These are phyloP conservation scores for Pteropus alecto DNA, from an alignment of 2,113 vertebrate genomes.

Conservation along the genomic window DNA sequence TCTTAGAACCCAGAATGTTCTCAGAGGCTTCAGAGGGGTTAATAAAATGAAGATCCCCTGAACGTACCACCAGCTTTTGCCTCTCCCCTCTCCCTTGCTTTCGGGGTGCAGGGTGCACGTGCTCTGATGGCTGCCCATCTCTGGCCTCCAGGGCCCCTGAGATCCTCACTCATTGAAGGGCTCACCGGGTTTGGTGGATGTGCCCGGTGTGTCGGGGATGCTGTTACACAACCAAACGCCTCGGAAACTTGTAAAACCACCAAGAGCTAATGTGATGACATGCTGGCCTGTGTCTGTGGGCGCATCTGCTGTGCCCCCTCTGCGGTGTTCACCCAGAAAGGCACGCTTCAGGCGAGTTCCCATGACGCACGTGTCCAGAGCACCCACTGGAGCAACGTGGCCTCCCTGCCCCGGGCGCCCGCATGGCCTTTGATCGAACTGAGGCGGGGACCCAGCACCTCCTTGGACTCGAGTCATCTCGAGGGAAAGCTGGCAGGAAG, in stretches of 20 bases:
- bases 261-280: neutral
- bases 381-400: accelerated
- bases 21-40: neutral
- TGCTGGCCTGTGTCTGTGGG: neutral
- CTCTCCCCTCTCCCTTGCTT: too few relatives aligned
- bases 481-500: neutral
- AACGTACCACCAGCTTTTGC: accelerated
- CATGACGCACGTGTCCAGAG: accelerated
- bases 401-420: neutral
- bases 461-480: neutral
- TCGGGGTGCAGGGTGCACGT: accelerated
- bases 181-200: neutral
- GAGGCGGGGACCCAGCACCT: neutral
- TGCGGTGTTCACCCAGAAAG: accelerated
- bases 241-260: neutral
- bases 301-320: neutral
- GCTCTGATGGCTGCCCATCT: too few relatives aligned
- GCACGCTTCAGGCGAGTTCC: neutral
- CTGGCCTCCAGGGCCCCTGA: neutral
- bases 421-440: accelerated
- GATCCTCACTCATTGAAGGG: neutral
- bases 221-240: neutral
- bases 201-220: neutral
- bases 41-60: neutral
- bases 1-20: neutral